phyloP scores from a whole-genome alignment of 1,140 invertebrate species.

The Bilobella aurantiaca region DNA sequence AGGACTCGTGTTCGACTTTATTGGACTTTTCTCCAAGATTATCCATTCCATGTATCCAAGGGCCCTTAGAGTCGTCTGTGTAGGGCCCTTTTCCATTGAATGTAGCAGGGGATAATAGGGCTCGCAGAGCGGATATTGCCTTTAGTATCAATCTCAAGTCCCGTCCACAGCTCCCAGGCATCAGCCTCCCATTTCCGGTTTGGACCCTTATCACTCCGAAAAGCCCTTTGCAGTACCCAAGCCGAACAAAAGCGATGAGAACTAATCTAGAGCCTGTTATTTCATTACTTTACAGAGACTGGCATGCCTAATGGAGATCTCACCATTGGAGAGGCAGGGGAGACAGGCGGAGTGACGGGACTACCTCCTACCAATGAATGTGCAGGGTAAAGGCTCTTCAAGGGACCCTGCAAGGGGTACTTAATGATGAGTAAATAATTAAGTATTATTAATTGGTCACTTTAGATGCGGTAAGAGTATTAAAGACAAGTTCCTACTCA shows the following conservation, averaged over 20 bases:
- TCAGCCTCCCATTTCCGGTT: slow-evolving; percentile 1
- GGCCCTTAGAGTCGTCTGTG: not conserved
- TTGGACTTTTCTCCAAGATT: not conserved
- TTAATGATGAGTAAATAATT: slow-evolving; percentile 4
- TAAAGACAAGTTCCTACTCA: slow-evolving; percentile 33
- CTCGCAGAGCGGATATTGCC: not conserved
- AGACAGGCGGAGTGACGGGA: slow-evolving; percentile 7
- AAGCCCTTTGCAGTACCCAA: not conserved
- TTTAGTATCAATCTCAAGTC: not conserved
- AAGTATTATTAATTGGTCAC: not conserved
- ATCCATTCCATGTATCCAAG: not conserved
- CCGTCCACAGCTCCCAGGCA: not conserved
- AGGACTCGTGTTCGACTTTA: not conserved
- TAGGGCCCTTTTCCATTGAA: too few species aligned
- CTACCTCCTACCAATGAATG: slow-evolving; percentile 25
- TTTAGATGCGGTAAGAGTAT: slow-evolving; percentile 30
- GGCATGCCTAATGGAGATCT: not conserved
- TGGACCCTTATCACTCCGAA: not conserved
- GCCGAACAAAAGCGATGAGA: not conserved
- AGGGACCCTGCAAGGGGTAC: not conserved
- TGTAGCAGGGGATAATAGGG: too few species aligned
- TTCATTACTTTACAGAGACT: not conserved
- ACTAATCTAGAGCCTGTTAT: not conserved
- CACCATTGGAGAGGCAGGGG: not conserved
- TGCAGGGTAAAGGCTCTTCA: slow-evolving; percentile 22